Conservation (phyloP, 2,113 vertebrate species). For the Rhizomys pruinosus region DNA sequence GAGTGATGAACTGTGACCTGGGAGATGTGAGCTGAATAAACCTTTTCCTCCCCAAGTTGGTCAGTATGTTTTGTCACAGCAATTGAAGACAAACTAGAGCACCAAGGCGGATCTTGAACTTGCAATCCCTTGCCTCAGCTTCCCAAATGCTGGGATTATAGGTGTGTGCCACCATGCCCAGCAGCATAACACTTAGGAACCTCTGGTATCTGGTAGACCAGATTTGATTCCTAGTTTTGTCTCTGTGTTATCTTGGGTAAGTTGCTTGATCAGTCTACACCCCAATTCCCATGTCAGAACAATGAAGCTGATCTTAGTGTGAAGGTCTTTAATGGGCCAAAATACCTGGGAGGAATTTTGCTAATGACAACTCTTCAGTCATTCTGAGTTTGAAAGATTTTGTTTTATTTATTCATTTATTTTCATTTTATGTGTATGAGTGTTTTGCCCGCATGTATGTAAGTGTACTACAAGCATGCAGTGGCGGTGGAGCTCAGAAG, state of each 20-base stretch:
- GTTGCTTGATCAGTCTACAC: background rate
- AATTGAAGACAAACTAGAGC: too few species aligned
- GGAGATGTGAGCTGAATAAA: too few species aligned
- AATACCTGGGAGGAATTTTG: background rate
- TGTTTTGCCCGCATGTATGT: too few species aligned
- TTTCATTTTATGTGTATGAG: too few species aligned
- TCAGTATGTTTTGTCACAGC: too few species aligned
- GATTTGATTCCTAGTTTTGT: background rate
- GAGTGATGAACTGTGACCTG: too few species aligned
- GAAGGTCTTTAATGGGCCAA: background rate
- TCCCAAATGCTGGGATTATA: background rate
- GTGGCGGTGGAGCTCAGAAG: too few species aligned
- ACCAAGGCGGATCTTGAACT: background rate
- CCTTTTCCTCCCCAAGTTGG: too few species aligned
- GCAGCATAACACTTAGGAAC: background rate
- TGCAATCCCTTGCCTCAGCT: background rate
- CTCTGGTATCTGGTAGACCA: background rate
- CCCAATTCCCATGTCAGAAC: background rate
- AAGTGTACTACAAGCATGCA: too few species aligned
- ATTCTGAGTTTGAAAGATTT: background rate
- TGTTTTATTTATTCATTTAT: too few species aligned
- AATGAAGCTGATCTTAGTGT: background rate
- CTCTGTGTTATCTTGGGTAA: background rate
- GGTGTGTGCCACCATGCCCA: background rate
- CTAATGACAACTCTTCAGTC: background rate